A percentile compares a stretch with the other conserved stretches of the same genome.
These are phyloP conservation scores for Amblyjoppa proteus DNA, from an alignment of 2,888 invertebrate species.

Conservation along the genomic window DNA sequence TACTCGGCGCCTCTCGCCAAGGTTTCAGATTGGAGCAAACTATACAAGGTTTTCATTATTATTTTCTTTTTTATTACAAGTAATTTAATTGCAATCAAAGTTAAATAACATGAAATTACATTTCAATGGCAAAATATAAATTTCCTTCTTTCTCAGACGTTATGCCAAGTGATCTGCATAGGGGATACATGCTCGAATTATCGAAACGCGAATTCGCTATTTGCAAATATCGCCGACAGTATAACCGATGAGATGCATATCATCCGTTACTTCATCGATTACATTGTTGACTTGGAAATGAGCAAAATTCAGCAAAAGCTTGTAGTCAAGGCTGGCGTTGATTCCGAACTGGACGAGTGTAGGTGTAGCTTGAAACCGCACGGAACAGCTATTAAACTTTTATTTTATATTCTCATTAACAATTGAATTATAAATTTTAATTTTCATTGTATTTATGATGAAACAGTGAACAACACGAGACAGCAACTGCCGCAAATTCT, in stretches of 20 bases:
- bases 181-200: conserved; percentile 75
- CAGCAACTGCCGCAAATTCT: conserved; percentile 90
- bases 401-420: background rate
- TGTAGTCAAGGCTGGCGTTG: conserved; percentile 91
- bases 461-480: conserved; percentile 89
- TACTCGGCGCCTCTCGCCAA: conserved; percentile 77
- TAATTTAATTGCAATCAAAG: background rate
- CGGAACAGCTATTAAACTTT: no score
- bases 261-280: conserved; percentile 90
- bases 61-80: background rate
- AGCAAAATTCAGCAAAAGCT: conserved; percentile 89
- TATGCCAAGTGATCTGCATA: conserved; percentile 77
- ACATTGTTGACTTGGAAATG: conserved; percentile 90
- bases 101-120: background rate
- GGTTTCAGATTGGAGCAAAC: conserved; percentile 77
- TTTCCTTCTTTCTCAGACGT: conserved; percentile 71
- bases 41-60: conserved; percentile 74
- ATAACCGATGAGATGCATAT: conserved; percentile 86
- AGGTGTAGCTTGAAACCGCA: conserved; percentile 76
- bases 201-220: conserved; percentile 69
- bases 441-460: conserved; percentile 68
- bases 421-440: background rate
- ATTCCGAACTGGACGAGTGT: conserved; percentile 91
- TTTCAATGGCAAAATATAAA: background rate
- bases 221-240: conserved; percentile 80